Percentiles rank a stretch among this genome's conserved stretches.
Evolutionary conservation across 2,113 vertebrate species (phyloP).

Genomic region (Seriola quinqueradiata): DNA sequence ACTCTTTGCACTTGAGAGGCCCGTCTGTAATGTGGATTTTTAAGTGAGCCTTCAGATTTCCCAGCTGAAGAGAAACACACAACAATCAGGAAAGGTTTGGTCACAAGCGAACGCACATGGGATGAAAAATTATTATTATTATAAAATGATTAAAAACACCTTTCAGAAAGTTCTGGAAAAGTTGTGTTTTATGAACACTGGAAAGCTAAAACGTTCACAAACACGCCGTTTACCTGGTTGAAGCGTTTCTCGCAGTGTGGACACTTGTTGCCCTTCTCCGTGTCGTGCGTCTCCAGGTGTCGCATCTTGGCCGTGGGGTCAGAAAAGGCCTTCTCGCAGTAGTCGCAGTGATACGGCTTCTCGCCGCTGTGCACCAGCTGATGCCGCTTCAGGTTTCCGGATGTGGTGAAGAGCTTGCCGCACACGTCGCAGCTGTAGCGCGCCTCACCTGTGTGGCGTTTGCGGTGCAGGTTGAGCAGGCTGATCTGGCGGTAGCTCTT

Average conservation of each 20-base stretch:
- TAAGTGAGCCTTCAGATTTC: slow-evolving; percentile 96
- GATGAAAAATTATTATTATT: too few species aligned
- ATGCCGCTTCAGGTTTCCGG: slow-evolving; percentile 97
- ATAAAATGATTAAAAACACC: background rate
- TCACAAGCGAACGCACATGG: too few species aligned
- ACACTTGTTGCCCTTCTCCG: slow-evolving; percentile 96
- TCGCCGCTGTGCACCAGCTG: slow-evolving; percentile 98
- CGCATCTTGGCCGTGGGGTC: slow-evolving; percentile 99
- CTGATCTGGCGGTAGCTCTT: slow-evolving; percentile 99
- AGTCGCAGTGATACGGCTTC: slow-evolving; percentile 97
- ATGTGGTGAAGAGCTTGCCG: slow-evolving; percentile 96
- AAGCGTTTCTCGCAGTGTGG: slow-evolving; percentile 97
- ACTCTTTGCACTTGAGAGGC: slow-evolving; percentile 96
- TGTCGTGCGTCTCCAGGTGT: slow-evolving; percentile 96
- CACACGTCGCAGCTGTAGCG: slow-evolving; percentile 95
- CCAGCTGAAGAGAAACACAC: slow-evolving; percentile 82
- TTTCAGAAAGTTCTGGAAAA: background rate
- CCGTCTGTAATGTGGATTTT: slow-evolving; percentile 96
- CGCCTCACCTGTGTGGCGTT: slow-evolving; percentile 96
- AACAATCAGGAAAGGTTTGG: background rate
- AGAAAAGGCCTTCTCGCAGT: slow-evolving; percentile 95
- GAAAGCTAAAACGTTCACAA: background rate
- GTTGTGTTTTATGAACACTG: background rate
- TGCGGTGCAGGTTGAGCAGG: slow-evolving; percentile 96
- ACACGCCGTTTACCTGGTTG: slow-evolving; percentile 88